Evolutionary conservation across 2,888 invertebrate species (phyloP).

Genomic region (Prosopocoilus inquinatus): DNA sequence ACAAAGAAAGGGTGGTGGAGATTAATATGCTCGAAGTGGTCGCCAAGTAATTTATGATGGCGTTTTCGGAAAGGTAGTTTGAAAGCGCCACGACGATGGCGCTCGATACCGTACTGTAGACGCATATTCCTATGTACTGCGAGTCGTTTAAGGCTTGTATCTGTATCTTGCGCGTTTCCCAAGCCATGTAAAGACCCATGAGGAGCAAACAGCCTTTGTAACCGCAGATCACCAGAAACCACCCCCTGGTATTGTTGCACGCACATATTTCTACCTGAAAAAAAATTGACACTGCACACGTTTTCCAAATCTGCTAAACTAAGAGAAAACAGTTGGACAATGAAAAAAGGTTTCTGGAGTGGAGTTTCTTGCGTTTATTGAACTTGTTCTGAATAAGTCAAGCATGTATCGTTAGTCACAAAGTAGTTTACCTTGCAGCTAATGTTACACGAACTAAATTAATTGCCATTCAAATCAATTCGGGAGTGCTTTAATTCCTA

Average conservation of each 20-base stretch:
- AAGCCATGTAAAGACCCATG: constrained; percentile 93
- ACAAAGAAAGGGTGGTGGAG: constrained; percentile 83
- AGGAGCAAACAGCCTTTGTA: constrained; percentile 86
- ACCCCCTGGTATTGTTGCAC: constrained; percentile 82
- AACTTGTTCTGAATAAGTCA: too few species aligned
- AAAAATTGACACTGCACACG: constrained; percentile 9
- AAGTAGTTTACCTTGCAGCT: too few species aligned
- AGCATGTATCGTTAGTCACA: too few species aligned
- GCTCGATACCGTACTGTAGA: constrained; percentile 88
- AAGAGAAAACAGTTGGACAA: too few species aligned
- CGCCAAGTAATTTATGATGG: constrained; percentile 76
- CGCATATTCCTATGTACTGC: constrained; percentile 90
- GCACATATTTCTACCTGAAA: constrained; percentile 84
- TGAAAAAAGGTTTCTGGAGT: too few species aligned
- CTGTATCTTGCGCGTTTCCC: constrained; percentile 91
- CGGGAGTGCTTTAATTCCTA: too few species aligned
- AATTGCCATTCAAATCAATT: too few species aligned
- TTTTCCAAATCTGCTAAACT: too few species aligned
- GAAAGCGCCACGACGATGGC: constrained; percentile 84
- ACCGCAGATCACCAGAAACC: constrained; percentile 86
- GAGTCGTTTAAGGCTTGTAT: constrained; percentile 91
- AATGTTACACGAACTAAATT: too few species aligned
- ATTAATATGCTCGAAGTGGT: constrained; percentile 80
- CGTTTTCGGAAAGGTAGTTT: constrained; percentile 81
- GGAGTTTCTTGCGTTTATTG: too few species aligned